Evolutionary conservation across 2,888 invertebrate species (phyloP), one percentile per base, ranked within the genome.

Genomic region (Polyommatus icarus): DNA sequence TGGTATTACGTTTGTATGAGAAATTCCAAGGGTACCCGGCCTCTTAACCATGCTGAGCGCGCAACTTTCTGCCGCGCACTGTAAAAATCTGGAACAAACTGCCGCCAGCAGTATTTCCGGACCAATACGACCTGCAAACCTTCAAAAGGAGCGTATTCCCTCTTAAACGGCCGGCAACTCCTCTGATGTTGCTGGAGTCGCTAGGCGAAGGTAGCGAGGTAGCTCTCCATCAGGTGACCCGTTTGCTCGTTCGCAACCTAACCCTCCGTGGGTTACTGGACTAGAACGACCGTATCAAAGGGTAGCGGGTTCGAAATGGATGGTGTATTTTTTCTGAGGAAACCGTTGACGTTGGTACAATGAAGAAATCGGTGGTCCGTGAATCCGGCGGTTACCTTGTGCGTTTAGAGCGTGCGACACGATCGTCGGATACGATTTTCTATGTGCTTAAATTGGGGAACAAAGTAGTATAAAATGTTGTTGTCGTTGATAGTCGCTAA

Each of bases 281-380:
- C 54, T 54, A 54, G 54, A 54, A 54, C 50, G 10, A 12, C 54
- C 18, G 20, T 59, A 59, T 59, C 59, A 20, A n/a, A n/a, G n/a
- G 59, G n/a, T 59, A n/a, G 59, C 59, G 61, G 61, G 61, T 61
- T 20, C 20, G 12, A 12, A 61, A 61, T 61, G 24, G 61, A 12
- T 24, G 61, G 61, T 61, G 61, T 24, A 61, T 61, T 61, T 61
- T 61, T 24, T 61, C 20, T 61, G 20, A 61, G 59, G 59, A 61
- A 61, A 61, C 59, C 61, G 61, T 61, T 61, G 61, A 24, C 54
- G 54, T 54, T 1, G 3, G 61, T 24, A 61, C 24, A 20, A 61
- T 24, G 61, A 24, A 61, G 61, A 5, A 24, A 24, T 24, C 61
- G 61, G 24, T 61, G 61, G 61, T 61, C 61, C 61, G 61, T 61